A percentile compares a stretch with the other conserved stretches of the same genome.
Evolutionary conservation across 1,140 invertebrate species (phyloP).

Genomic region (Conus betulinus): DNA sequence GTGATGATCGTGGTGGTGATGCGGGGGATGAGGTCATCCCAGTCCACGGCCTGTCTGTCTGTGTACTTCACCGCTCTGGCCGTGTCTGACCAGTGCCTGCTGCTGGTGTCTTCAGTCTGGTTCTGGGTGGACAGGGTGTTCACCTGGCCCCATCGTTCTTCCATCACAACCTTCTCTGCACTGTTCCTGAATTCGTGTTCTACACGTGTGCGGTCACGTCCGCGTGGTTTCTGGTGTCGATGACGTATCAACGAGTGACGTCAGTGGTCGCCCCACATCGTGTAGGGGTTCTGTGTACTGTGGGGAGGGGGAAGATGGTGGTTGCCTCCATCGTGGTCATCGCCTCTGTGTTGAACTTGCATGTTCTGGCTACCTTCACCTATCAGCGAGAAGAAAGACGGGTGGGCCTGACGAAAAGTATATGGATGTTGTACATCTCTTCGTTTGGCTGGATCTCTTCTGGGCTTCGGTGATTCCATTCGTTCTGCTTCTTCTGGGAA

Average conservation of each 20-base stretch:
- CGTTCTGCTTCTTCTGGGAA: neutral
- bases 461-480: neutral
- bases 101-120: neutral
- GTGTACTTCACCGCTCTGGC: slow-evolving; percentile 19
- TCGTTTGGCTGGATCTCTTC: neutral
- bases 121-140: neutral
- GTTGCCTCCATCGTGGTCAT: neutral
- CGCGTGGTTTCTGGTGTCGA: slow-evolving; percentile 18
- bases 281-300: neutral
- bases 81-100: slow-evolving; percentile 14
- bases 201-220: neutral
- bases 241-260: slow-evolving; percentile 25
- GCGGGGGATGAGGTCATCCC: neutral
- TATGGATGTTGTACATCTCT: neutral
- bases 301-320: neutral
- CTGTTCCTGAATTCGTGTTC: neutral
- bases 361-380: neutral
- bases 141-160: neutral
- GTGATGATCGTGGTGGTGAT: slow-evolving; percentile 13
- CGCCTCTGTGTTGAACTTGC: neutral
- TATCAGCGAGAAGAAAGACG: neutral
- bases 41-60: neutral
- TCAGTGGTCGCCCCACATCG: slow-evolving; percentile 12
- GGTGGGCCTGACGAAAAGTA: neutral
- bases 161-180: neutral